Evolutionary conservation across 2,888 invertebrate species (phyloP).

Genomic region (Tetropium fuscum): DNA sequence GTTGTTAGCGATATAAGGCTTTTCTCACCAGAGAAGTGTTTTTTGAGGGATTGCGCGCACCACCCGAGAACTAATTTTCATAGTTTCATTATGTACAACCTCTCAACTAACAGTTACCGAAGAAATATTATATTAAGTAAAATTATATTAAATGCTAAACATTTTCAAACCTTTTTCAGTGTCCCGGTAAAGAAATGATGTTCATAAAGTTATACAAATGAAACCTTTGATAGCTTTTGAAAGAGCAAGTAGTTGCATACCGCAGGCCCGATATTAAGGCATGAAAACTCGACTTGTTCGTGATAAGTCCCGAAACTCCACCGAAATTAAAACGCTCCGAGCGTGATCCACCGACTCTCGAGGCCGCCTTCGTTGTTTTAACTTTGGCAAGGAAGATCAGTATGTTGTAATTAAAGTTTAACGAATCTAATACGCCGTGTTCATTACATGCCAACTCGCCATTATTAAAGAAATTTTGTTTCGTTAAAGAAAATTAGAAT

Average conservation of each 20-base stretch:
- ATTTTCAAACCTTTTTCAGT: no score
- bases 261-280: constrained; percentile 27
- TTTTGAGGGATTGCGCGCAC: no score
- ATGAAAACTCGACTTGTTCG: constrained; percentile 23
- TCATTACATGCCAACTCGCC: constrained; percentile 41
- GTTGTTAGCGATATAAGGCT: no score
- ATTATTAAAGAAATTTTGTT: constrained; percentile 41
- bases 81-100: no score
- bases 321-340: constrained; percentile 16
- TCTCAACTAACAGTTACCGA: no score
- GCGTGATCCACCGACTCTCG: constrained; percentile 13
- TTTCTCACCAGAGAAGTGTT: no score
- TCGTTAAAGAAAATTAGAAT: constrained; percentile 42
- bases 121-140: no score
- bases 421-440: constrained; percentile 42
- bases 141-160: no score
- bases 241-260: constrained; percentile 20
- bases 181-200: no score
- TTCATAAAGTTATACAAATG: constrained; percentile 21
- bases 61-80: no score
- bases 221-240: constrained; percentile 22
- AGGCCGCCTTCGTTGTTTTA: constrained; percentile 17
- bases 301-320: constrained; percentile 8
- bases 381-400: constrained; percentile 34
- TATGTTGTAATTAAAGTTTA: constrained; percentile 46